A percentile compares a stretch with the other conserved stretches of the same genome.
Conservation (phyloP, 2,888 invertebrate genomes). For the Drosophila pegasa region DNA sequence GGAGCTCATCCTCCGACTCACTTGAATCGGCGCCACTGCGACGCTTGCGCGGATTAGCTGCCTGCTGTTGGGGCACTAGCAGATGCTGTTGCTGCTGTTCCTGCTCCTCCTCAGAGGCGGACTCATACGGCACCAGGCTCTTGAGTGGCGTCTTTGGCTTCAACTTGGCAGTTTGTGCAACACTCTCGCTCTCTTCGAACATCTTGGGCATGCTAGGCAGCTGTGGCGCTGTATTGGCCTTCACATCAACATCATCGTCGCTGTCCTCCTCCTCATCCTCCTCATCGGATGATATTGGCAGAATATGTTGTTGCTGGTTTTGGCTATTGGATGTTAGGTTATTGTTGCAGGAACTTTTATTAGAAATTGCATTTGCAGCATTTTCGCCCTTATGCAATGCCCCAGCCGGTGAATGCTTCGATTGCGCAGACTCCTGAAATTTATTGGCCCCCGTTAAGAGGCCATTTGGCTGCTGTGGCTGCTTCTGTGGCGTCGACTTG, state of each 20-base stretch:
- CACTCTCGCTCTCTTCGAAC: conserved; percentile 49
- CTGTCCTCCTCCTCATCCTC: conserved; percentile 55
- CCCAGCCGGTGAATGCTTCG: conserved; percentile 73
- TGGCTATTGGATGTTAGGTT: conserved; percentile 40
- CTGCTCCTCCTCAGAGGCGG: conserved; percentile 86
- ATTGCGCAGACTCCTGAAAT: conserved; percentile 75
- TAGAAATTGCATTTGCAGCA: conserved; percentile 62
- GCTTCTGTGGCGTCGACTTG: conserved; percentile 50
- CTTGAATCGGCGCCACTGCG: conserved; percentile 61
- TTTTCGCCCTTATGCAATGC: conserved; percentile 72
- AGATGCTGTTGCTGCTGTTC: conserved; percentile 19
- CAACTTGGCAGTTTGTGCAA: conserved; percentile 55
- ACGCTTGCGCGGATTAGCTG: conserved; percentile 69
- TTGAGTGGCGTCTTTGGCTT: conserved; percentile 73
- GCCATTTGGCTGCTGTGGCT: conserved; percentile 61
- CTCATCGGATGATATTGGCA: conserved; percentile 71
- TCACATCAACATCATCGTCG: conserved; percentile 64
- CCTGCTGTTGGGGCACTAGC: conserved; percentile 16
- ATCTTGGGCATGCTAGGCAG: conserved; percentile 85
- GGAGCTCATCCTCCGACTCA: conserved; percentile 53
- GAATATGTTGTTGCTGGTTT: conserved; percentile 61
- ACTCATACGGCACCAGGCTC: conserved; percentile 87
- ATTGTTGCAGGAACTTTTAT: conserved; percentile 78
- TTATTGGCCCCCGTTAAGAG: conserved; percentile 66
- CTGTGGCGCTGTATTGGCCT: conserved; percentile 62